Evolutionary conservation across 2,113 vertebrate species (phyloP), one percentile per base, ranked within the genome.

Genomic region (Plestiodon gilberti): DNA sequence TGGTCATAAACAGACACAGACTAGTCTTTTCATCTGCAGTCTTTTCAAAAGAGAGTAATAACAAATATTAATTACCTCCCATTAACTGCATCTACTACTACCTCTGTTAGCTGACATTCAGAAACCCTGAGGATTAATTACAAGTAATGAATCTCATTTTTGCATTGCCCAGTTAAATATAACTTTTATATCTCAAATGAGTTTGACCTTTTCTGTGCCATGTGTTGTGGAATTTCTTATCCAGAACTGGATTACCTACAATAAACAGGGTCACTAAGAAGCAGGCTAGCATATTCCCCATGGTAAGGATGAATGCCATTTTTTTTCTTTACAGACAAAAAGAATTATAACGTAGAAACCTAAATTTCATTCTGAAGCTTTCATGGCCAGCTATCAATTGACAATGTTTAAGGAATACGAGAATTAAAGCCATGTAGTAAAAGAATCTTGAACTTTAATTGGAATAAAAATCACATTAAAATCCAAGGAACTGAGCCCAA

Each of bases 51-150:
- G 86, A 86, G 88, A 88, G 85, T 59, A 92, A 89, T 87, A 89
- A 91, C 73, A 86, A 91, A 90, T 87, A 90, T 79, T 93, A 92
- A 95, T 92, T 95, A 92, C 88, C 82, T 93, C 90, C 93, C 84
- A 81, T 59, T 91, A 83, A 84, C 80, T 91, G 81, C 77, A 61
- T 93, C 90, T 86, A 76, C 8, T 48, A 81, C 82, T 88, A 84
- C 25, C 35, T 92, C 86, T 88, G 88, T 89, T 94, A 88, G 86
- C 92, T 93, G 94, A 93, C 93, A 93, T 93, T 91, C 91, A 94
- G 91, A 91, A 96, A 90, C 91, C 14, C 30, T 86, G 91, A 94
- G 90, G 93, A 95, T 95, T 95, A 95, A 96, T 93, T 94, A 89
- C 92, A 89, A 78, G 84, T 93, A 94, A 95, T 89, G 88, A 94